phyloP scores from a whole-genome alignment of 2,797 vertebrate species.

The Esox lucius region DNA sequence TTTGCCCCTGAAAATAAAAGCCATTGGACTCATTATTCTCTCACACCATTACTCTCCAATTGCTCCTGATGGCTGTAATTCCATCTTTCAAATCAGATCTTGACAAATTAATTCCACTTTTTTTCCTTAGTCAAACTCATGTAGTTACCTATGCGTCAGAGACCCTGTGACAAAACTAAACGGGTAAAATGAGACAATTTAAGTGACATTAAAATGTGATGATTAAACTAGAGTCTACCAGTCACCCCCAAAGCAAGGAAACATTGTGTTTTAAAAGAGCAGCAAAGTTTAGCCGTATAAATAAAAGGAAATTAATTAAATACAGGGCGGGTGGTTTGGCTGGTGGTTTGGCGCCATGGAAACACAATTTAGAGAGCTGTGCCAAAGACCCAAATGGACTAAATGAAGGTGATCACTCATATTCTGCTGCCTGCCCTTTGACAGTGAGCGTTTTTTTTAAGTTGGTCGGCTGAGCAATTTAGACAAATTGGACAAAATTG shows the following conservation, averaged over 20 bases:
- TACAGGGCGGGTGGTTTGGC: conserved; percentile 83
- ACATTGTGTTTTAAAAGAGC: conserved; percentile 76
- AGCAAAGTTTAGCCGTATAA: conserved; percentile 72
- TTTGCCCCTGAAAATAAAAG: conserved; percentile 59
- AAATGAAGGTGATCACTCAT: conserved; percentile 92
- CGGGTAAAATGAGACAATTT: conserved; percentile 59
- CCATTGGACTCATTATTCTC: conserved; percentile 65
- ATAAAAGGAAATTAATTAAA: conserved; percentile 94
- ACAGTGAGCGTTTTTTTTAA: conserved; percentile 79
- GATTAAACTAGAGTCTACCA: conserved; percentile 59
- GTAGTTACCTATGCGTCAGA: conserved; percentile 14
- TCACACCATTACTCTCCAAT: conserved; percentile 65
- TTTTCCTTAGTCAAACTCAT: conserved; percentile 27
- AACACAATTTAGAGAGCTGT: conserved; percentile 81
- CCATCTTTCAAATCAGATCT: conserved; percentile 66
- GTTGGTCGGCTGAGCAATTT: conserved; percentile 86
- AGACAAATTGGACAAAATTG: conserved; percentile 88
- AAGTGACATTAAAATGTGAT: conserved; percentile 58
- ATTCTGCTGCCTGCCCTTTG: conserved; percentile 83
- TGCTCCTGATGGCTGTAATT: conserved; percentile 72
- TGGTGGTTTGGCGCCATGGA: conserved; percentile 85
- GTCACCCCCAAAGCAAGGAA: conserved; percentile 69
- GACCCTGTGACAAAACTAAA: conserved; percentile 55
- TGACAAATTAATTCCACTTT: conserved; percentile 65
- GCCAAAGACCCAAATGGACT: conserved; percentile 82